These are phyloP conservation scores for Orius laevigatus DNA, from an alignment of 1,140 invertebrate genomes.

Conservation along the genomic window DNA sequence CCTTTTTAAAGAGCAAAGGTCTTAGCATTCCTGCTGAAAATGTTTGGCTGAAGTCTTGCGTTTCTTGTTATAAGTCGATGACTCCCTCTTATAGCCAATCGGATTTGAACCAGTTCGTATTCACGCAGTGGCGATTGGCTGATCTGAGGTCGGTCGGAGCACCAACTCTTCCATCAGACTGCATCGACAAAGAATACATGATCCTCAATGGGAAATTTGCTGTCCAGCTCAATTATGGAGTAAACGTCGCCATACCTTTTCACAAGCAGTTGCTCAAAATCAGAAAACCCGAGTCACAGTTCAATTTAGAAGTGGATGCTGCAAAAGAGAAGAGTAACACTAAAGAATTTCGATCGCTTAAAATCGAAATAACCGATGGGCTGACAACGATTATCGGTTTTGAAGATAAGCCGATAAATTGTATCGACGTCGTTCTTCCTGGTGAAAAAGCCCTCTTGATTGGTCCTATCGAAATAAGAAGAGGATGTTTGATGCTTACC, in stretches of 20 bases:
- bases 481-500: slow-evolving; percentile 50
- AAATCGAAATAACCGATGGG: slow-evolving; percentile 61
- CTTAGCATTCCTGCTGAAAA: slow-evolving; percentile 16
- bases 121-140: slow-evolving; percentile 40
- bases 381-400: slow-evolving; percentile 48
- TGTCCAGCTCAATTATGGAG: slow-evolving; percentile 34
- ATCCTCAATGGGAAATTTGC: slow-evolving; percentile 35
- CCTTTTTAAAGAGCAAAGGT: slow-evolving; percentile 12
- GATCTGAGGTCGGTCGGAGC: slow-evolving; percentile 40
- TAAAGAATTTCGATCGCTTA: slow-evolving; percentile 33
- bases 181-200: slow-evolving; percentile 27
- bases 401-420: slow-evolving; percentile 48
- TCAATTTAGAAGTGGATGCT: slow-evolving; percentile 22
- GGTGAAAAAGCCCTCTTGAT: slow-evolving; percentile 43
- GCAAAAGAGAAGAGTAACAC: slow-evolving; percentile 33
- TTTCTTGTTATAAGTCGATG: slow-evolving; percentile 24
- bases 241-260: slow-evolving; percentile 38
- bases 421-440: slow-evolving; percentile 40
- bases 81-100: slow-evolving; percentile 15
- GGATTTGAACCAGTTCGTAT: slow-evolving; percentile 26
- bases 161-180: slow-evolving; percentile 35
- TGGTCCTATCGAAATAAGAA: slow-evolving; percentile 50
- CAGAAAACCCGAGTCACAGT: slow-evolving; percentile 28
- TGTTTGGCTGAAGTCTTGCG: slow-evolving; percentile 25
- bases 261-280: slow-evolving; percentile 45